These are phyloP conservation scores for Vidua chalybeata DNA, from an alignment of 2,113 vertebrate species.

Conservation along the genomic window DNA sequence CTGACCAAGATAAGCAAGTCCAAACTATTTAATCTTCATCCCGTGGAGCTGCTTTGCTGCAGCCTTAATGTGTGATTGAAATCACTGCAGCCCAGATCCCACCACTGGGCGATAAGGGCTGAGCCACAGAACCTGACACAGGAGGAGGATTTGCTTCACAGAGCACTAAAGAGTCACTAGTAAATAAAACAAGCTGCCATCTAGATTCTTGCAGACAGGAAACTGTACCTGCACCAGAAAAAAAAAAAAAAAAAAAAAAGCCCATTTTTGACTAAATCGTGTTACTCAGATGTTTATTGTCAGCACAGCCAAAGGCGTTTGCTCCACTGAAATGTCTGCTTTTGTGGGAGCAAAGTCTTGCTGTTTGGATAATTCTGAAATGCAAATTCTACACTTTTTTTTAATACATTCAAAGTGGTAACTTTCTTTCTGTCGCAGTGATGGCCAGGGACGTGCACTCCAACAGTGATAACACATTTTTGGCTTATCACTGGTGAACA, in stretches of 20 bases:
- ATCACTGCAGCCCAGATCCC: neutral
- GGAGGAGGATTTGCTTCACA: neutral
- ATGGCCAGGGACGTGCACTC: neutral
- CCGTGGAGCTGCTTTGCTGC: neutral
- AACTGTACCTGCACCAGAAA: neutral
- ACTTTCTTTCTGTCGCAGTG: neutral
- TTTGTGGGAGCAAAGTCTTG: neutral
- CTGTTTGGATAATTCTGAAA: neutral
- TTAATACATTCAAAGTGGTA: neutral
- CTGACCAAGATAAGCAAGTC: constrained; percentile 22
- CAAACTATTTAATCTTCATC: constrained; percentile 1
- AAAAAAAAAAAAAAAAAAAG: neutral
- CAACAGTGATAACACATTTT: neutral
- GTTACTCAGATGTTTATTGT: neutral
- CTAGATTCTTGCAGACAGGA: neutral
- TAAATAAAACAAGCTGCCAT: neutral
- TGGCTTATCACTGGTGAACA: neutral
- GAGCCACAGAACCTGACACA: neutral
- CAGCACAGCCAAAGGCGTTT: neutral
- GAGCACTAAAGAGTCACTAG: neutral
- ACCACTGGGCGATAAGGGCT: neutral
- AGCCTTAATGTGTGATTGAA: neutral
- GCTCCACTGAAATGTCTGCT: accelerated
- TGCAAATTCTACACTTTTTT: neutral
- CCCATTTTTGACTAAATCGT: neutral